These are phyloP conservation scores for Tachysurus vachellii DNA, from an alignment of 2,113 vertebrate species.

Conservation along the genomic window DNA sequence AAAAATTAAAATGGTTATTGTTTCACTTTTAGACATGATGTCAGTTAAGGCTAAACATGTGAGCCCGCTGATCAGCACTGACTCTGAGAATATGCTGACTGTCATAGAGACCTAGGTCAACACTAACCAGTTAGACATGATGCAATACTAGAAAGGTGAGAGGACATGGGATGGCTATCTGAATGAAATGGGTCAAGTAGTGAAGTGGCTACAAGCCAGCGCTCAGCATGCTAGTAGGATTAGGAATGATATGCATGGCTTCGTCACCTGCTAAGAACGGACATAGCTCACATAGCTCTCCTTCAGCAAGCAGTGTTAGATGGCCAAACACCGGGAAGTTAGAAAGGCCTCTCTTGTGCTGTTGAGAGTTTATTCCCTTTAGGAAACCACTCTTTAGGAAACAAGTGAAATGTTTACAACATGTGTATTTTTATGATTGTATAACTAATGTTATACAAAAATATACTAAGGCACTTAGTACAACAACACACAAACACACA, in stretches of 20 bases:
- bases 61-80: background rate
- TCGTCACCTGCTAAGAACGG: slow-evolving; percentile 39
- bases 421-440: background rate
- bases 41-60: background rate
- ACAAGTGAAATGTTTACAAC: background rate
- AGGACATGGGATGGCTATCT: slow-evolving; percentile 27
- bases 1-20: background rate
- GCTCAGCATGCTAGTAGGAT: slow-evolving; percentile 22
- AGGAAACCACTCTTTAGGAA: background rate
- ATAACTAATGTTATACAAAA: background rate
- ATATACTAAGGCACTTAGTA: background rate
- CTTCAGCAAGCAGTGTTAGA: background rate
- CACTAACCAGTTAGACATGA: background rate
- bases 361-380: background rate
- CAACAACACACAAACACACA: background rate
- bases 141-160: slow-evolving; percentile 22
- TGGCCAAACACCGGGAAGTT: background rate
- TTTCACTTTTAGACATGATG: background rate
- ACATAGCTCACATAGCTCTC: slow-evolving; percentile 38
- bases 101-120: background rate
- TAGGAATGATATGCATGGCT: slow-evolving; percentile 10
- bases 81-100: slow-evolving; percentile 24
- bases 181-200: slow-evolving; percentile 28
- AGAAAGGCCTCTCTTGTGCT: background rate
- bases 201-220: slow-evolving; percentile 42